Evolutionary conservation across 2,113 vertebrate genomes (phyloP), one percentile per base, ranked within the genome.

Genomic region (Malurus cyaneus): DNA sequence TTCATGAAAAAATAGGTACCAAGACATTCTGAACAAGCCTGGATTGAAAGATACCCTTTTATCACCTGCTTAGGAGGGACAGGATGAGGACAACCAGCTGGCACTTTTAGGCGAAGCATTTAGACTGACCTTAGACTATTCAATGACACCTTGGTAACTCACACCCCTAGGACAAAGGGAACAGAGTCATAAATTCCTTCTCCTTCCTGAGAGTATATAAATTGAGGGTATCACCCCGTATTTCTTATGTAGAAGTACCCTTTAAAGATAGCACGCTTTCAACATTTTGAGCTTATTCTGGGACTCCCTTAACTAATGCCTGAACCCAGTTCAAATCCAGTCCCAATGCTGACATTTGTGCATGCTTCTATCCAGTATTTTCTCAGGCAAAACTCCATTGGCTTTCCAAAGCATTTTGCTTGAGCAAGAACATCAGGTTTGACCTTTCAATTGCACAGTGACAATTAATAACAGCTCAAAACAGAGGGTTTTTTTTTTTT

Each of bases 301-400:
- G 88, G 92, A 92, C 64, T 62, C 46, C 70, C 64, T 78, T 86
- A 73, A 28, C 71, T 80, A 66, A 64, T 62, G 86, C 76, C 76
- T 93, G 91, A 96, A 93, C 34, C 52, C 76, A 73, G 74, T 73
- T 96, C 93, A 90, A 94, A 69, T 49, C 12, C 70, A 88, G 62
- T 93, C 92, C 95, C 88, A 93, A 17, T 70, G 82, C 86, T 95
- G 95, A 96, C 88, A 92, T 96, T 95, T 93, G 76, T 77, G 67
- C 67, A 70, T 88, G 67, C 44, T 92, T 88, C 67, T 88, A 39
- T 74, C 64, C 95, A 94, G 80, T 93, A 83, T 96, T 96, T 96
- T 96, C 88, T 93, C 94, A 94, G 95, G 95, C 96, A 96, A 83
- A 93, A 86, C 88, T 94, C 95, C 96, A 93, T 25, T 95, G 92